Base-by-base conservation (phyloP, 2,888 invertebrate genomes). In the Ophion slaviceki region DNA sequence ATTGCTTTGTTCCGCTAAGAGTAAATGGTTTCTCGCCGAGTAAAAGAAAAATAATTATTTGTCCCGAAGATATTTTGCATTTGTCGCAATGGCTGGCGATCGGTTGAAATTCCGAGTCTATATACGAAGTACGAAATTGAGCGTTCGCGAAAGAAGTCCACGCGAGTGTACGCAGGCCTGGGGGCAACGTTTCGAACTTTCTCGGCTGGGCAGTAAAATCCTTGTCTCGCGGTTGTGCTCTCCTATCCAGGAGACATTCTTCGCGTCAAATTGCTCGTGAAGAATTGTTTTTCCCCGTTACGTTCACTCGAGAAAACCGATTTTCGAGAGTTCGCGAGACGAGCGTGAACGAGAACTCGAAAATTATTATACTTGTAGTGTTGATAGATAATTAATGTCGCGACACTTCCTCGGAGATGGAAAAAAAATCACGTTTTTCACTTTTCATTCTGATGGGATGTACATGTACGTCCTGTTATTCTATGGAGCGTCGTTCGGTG, bases 251-350 rank as follows among this genome's bases (percentile, higher is more conserved):
- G 87, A 87, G 88, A 89, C 88, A 89, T 90, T 90, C 87, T 87
- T 81, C 81, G 86, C n/a, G 86, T 79, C 84, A 89, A 90, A 90
- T 89, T 89, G 85, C 84, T 89, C 89, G 88, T 89, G 85, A 87
- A 89, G 81, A 89, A 89, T 88, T 70, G 82, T 82, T 75, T 61
- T 66, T 68, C 72, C 14, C 71, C 62, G 57, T 70, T 81, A 75
- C 40, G 45, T 79, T 61, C 2, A 57, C 70, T 80, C 32, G 36
- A 61, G 62, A 28, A 62, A 36, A 47, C 61, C 11, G 68, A 75
- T 59, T 70, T 40, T 45, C 45, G 10, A 64, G 20, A 17, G 24
- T 40, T 7, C 57, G 8, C n/a, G 40, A 14, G 40, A 78, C 24
- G 36, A 11, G 40, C 40, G 6, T 2, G 20, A 40, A 59, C 10